A percentile compares a stretch with the other conserved stretches of the same genome.
These are phyloP conservation scores for Hydrozoanthus gracilis DNA, from an alignment of 92 coral and sea anemone genomes.

Conservation along the genomic window DNA sequence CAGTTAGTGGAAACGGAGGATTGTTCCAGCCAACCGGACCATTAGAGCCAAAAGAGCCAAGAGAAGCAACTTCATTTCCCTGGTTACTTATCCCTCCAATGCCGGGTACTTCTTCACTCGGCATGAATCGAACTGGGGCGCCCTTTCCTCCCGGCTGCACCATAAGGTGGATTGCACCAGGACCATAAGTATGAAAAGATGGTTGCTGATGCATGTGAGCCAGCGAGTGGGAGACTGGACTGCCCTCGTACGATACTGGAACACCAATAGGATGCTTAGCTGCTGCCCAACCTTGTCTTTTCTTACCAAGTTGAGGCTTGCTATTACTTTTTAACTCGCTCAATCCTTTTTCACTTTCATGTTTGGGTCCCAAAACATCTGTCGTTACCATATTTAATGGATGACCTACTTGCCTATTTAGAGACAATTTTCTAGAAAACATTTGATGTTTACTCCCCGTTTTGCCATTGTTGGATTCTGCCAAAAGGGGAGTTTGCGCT, in stretches of 20 bases:
- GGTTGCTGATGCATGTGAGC: conserved; percentile 39
- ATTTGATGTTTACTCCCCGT: background rate
- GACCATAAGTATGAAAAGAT: conserved; percentile 28
- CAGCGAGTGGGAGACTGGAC: conserved; percentile 31
- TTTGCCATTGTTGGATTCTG: no score
- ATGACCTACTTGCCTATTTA: background rate
- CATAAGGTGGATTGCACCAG: conserved; percentile 36
- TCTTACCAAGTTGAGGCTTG: conserved; percentile 47
- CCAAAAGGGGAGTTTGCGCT: background rate
- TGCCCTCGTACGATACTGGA: conserved; percentile 50
- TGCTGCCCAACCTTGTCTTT: conserved; percentile 57
- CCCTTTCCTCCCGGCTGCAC: conserved; percentile 40
- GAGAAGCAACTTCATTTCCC: conserved; percentile 34
- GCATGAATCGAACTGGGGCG: conserved; percentile 44
- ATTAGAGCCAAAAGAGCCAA: conserved; percentile 6
- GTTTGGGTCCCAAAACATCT: background rate
- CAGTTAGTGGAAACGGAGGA: conserved; percentile 15
- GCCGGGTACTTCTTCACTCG: conserved; percentile 32
- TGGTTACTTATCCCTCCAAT: conserved; percentile 23
- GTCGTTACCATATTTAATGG: background rate
- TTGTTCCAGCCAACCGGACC: conserved; percentile 31
- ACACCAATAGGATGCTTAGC: conserved; percentile 40
- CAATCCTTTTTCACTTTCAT: background rate
- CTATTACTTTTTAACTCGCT: conserved; percentile 1
- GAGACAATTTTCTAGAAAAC: background rate